Percentiles rank a stretch among this genome's conserved stretches.
phyloP scores from a whole-genome alignment of 2,888 invertebrate species.

The Copidosoma aretas region DNA sequence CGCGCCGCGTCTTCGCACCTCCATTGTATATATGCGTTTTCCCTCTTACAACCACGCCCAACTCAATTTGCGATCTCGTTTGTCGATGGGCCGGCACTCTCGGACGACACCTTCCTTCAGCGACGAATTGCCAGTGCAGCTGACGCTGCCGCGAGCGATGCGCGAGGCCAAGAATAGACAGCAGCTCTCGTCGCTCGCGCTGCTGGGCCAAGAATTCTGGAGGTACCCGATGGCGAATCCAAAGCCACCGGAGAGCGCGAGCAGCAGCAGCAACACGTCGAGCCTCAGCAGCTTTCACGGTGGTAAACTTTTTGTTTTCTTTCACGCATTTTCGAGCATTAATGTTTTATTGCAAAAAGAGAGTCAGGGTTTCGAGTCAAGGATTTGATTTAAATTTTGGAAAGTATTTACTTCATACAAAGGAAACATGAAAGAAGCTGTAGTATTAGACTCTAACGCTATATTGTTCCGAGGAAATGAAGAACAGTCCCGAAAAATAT shows the following conservation, averaged over 20 bases:
- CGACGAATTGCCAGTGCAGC: conserved; percentile 91
- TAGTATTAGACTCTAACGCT: too few species aligned
- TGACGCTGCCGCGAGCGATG: conserved; percentile 84
- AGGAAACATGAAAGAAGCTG: too few species aligned
- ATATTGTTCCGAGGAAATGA: too few species aligned
- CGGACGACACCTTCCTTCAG: conserved; percentile 63
- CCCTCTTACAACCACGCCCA: too few species aligned
- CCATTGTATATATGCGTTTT: background rate
- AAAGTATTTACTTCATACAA: too few species aligned
- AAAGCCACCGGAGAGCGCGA: conserved; percentile 65
- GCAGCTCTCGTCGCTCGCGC: conserved; percentile 86
- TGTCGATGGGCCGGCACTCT: too few species aligned
- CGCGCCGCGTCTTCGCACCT: background rate
- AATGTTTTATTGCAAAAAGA: too few species aligned
- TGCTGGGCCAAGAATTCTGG: conserved; percentile 89
- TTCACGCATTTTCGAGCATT: background rate
- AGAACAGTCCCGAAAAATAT: too few species aligned
- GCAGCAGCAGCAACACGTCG: conserved; percentile 67
- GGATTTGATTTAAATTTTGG: too few species aligned
- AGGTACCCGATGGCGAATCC: conserved; percentile 79
- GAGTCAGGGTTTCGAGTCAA: too few species aligned
- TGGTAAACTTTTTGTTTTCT: conserved; percentile 44
- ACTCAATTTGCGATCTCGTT: too few species aligned
- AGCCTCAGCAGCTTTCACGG: conserved; percentile 75
- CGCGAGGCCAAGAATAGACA: conserved; percentile 88